Conservation (phyloP, 2,797 vertebrate genomes). For the Holocentrus rufus region DNA sequence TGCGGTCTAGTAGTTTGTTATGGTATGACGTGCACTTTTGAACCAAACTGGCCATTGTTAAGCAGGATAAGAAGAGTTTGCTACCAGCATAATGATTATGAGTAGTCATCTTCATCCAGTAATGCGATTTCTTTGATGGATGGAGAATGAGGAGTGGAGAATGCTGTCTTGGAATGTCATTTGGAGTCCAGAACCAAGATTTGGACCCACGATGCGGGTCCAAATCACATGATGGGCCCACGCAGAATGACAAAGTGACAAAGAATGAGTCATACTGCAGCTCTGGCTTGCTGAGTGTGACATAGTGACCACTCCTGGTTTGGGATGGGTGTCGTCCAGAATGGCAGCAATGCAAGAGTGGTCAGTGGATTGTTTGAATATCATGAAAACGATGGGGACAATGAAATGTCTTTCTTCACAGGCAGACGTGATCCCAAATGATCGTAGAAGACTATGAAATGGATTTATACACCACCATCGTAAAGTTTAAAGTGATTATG, state of each 20-base stretch:
- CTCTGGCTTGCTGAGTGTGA: conserved; percentile 5
- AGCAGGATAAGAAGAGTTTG: conserved; percentile 8
- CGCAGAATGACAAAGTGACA: neutral
- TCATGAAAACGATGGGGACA: neutral
- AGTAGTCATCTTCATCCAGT: too few species aligned
- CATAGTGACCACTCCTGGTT: neutral
- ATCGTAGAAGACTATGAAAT: neutral
- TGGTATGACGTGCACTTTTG: neutral
- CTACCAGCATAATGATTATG: neutral
- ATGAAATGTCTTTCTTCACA: conserved; percentile 1
- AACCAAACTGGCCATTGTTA: conserved; percentile 1
- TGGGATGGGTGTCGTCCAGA: neutral
- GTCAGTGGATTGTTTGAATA: neutral
- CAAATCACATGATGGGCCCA: neutral
- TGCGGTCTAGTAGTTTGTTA: neutral
- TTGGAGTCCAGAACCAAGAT: neutral
- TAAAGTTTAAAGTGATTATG: conserved; percentile 1
- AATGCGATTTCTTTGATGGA: neutral
- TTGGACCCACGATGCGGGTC: too few species aligned
- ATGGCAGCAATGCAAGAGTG: neutral
- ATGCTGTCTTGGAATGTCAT: neutral
- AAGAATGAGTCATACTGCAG: neutral
- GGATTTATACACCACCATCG: neutral
- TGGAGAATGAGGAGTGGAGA: neutral
- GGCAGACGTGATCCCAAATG: neutral